A percentile compares a stretch with the other conserved stretches of the same genome.
phyloP scores from a whole-genome alignment of 2,888 invertebrate species.

The Syrphus vitripennis region DNA sequence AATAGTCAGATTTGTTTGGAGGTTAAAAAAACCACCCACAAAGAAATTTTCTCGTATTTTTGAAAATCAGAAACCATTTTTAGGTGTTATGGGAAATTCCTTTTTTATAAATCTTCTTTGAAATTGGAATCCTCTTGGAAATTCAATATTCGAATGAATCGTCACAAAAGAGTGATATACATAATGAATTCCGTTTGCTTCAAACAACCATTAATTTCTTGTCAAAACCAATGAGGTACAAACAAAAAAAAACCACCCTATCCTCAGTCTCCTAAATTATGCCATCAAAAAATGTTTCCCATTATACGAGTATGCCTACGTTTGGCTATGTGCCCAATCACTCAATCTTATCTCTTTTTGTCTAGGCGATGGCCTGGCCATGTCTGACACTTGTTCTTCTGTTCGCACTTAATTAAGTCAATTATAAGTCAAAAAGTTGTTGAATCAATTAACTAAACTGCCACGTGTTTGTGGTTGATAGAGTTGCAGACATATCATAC shows the following conservation, averaged over 20 bases:
- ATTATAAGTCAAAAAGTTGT: slow-evolving; percentile 70
- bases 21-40: too few species aligned
- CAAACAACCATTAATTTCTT: slow-evolving; percentile 21
- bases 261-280: neutral
- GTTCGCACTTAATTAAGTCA: slow-evolving; percentile 70
- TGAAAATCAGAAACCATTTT: too few species aligned
- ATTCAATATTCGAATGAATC: neutral
- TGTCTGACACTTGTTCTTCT: slow-evolving; percentile 64
- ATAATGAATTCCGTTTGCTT: neutral
- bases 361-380: slow-evolving; percentile 48
- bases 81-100: too few species aligned
- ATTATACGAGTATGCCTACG: too few species aligned
- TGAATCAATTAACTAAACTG: slow-evolving; percentile 81
- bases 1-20: too few species aligned
- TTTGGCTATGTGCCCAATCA: slow-evolving; percentile 60
- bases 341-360: slow-evolving; percentile 52
- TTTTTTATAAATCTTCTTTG: neutral
- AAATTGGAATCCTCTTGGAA: neutral
- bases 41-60: too few species aligned
- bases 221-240: neutral
- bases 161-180: neutral
- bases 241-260: neutral
- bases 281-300: slow-evolving; percentile 26
- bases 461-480: slow-evolving; percentile 77
- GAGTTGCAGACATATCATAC: slow-evolving; percentile 52